A percentile compares a stretch with the other conserved stretches of the same genome.
These are phyloP conservation scores for Oncopodura yosiiana DNA, from an alignment of 1,140 invertebrate species.

Conservation along the genomic window DNA sequence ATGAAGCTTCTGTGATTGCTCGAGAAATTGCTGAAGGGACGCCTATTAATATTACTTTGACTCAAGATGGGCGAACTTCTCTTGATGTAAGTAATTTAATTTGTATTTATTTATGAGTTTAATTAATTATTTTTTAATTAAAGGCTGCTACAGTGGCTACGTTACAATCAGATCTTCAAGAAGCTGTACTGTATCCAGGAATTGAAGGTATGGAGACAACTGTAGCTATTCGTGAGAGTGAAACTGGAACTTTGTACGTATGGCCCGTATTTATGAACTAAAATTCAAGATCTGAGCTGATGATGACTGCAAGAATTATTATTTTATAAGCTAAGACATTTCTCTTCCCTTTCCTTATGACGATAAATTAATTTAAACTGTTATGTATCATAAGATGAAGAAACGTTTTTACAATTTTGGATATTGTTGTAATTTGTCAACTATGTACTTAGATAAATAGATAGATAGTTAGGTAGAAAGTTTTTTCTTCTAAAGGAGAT, in stretches of 20 bases:
- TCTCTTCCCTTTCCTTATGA: no score
- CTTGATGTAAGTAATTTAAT: slow-evolving; percentile 2
- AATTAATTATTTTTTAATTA: neutral
- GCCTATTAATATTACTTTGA: slow-evolving; percentile 19
- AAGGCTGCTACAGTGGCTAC: slow-evolving; percentile 12
- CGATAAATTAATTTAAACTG: no score
- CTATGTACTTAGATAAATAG: no score
- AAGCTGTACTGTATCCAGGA: slow-evolving; percentile 11
- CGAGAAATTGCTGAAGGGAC: slow-evolving; percentile 10
- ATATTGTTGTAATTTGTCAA: no score
- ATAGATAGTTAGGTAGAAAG: no score
- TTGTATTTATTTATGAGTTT: neutral
- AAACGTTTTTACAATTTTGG: no score
- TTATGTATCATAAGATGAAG: no score
- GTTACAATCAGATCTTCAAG: slow-evolving; percentile 12
- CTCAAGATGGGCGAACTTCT: slow-evolving; percentile 6
- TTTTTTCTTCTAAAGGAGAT: no score
- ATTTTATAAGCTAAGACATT: neutral
- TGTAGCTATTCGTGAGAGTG: slow-evolving; percentile 17
- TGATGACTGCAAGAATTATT: neutral
- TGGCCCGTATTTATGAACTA: slow-evolving; percentile 26
- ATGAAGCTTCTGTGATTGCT: slow-evolving; percentile 20
- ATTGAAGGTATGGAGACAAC: slow-evolving; percentile 16
- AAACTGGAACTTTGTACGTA: slow-evolving; percentile 18
- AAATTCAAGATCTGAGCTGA: neutral